Percentiles rank a stretch among this genome's conserved stretches.
Conservation (phyloP, 1,140 invertebrate species). For the Oryzaephilus surinamensis region DNA sequence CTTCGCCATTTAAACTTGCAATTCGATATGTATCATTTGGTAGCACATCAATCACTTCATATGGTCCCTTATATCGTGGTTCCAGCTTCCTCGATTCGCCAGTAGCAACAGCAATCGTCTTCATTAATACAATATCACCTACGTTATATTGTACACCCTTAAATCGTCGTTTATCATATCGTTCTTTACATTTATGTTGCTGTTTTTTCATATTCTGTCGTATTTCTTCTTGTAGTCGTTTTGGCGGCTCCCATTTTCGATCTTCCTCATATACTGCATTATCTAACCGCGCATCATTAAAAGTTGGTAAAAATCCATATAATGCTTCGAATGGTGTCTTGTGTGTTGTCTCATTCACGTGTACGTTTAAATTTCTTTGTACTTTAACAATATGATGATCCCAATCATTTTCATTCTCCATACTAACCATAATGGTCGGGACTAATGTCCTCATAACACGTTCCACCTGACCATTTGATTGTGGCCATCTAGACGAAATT, state of each 20-base stretch:
- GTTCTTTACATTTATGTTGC: constrained; percentile 1
- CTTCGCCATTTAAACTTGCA: constrained; percentile 1
- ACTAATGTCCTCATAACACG: constrained; percentile 19
- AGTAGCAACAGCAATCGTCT: constrained; percentile 1
- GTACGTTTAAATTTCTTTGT: neutral
- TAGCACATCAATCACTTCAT: constrained; percentile 15
- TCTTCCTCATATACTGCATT: neutral
- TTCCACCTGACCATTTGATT: constrained; percentile 30
- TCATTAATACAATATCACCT: constrained; percentile 5
- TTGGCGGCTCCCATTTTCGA: neutral
- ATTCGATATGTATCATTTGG: constrained; percentile 19
- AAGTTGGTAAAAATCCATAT: neutral
- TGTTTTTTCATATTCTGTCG: neutral
- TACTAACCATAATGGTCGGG: constrained; percentile 14
- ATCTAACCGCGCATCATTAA: neutral
- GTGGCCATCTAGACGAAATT: constrained; percentile 24
- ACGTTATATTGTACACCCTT: neutral
- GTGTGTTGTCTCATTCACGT: neutral
- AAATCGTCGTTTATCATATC: constrained; percentile 1
- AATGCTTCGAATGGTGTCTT: neutral
- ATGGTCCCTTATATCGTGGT: constrained; percentile 19
- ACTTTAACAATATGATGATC: neutral
- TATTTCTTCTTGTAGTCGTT: neutral
- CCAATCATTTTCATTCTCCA: neutral
- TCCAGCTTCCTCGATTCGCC: constrained; percentile 16